Conservation (phyloP, 2,797 vertebrate genomes). For the Myioborus melanocephalus region DNA sequence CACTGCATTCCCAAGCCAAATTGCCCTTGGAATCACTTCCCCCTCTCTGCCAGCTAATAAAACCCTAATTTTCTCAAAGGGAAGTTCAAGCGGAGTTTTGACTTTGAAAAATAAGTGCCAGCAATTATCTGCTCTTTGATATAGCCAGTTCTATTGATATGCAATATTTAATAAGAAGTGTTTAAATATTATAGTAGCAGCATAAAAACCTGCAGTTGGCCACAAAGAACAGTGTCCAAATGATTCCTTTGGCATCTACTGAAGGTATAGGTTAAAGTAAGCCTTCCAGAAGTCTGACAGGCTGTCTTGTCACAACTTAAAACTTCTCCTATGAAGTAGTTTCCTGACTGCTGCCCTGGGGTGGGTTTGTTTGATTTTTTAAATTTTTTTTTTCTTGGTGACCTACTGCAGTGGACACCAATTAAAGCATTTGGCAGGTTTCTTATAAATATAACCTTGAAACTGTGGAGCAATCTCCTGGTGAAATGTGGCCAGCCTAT, state of each 20-base stretch:
- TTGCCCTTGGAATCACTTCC: constrained; percentile 14
- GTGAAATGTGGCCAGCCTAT: neutral
- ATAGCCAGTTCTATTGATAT: neutral
- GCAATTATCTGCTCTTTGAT: neutral
- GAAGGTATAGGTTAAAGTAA: neutral
- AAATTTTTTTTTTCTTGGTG: neutral
- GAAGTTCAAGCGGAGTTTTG: neutral
- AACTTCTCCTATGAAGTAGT: neutral
- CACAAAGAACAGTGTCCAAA: neutral
- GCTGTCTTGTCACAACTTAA: neutral
- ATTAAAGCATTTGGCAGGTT: neutral
- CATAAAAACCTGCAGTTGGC: neutral
- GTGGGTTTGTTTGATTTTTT: neutral
- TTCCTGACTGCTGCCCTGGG: neutral
- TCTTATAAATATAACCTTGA: constrained; percentile 5
- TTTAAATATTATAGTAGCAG: neutral
- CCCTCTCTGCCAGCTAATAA: constrained; percentile 18
- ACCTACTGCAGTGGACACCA: neutral
- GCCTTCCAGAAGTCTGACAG: neutral
- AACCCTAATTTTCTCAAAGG: neutral
- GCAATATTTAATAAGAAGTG: neutral
- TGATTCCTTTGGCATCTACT: neutral
- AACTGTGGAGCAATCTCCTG: neutral
- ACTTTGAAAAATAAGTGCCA: constrained; percentile 9
- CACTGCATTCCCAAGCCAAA: neutral